These are phyloP conservation scores for Syngnathus acus DNA, from an alignment of 2,797 vertebrate species.

Conservation along the genomic window DNA sequence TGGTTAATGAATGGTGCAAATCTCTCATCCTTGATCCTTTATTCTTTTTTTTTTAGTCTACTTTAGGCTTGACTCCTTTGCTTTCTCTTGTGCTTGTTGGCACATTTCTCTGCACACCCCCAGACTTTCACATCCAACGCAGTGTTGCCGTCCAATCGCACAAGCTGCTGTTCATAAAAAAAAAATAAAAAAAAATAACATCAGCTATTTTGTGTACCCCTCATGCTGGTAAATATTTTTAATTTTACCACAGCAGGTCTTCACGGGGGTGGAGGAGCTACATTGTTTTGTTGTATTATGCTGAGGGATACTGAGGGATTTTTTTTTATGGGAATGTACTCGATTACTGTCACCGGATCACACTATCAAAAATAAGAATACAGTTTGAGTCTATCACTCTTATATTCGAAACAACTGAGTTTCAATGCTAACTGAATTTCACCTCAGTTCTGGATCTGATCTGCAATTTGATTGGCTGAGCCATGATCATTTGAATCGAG, in stretches of 20 bases:
- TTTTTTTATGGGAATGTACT: background rate
- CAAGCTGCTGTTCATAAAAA: slow-evolving; percentile 8
- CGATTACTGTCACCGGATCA: background rate
- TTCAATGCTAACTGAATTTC: background rate
- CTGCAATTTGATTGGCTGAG: background rate
- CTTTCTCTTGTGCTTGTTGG: slow-evolving; percentile 15
- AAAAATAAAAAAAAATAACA: slow-evolving; percentile 10
- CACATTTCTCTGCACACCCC: slow-evolving; percentile 22
- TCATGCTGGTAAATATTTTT: slow-evolving; percentile 8
- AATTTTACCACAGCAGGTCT: slow-evolving; percentile 8
- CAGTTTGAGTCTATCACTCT: background rate
- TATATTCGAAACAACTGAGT: background rate
- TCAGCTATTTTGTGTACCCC: slow-evolving; percentile 25
- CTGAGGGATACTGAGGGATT: background rate
- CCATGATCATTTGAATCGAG: too few relatives aligned
- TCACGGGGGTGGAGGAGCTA: background rate
- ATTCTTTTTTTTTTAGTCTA: background rate
- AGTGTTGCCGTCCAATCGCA: slow-evolving; percentile 10
- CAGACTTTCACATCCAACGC: slow-evolving; percentile 20
- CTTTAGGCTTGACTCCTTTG: slow-evolving; percentile 9
- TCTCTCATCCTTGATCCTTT: background rate
- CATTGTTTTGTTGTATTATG: slow-evolving; percentile 15
- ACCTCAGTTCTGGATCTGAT: background rate
- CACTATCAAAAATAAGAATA: background rate
- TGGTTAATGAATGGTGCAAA: background rate